Evolutionary conservation across 2,797 vertebrate genomes (phyloP).

Genomic region (Cynodonichthys magdalenae): DNA sequence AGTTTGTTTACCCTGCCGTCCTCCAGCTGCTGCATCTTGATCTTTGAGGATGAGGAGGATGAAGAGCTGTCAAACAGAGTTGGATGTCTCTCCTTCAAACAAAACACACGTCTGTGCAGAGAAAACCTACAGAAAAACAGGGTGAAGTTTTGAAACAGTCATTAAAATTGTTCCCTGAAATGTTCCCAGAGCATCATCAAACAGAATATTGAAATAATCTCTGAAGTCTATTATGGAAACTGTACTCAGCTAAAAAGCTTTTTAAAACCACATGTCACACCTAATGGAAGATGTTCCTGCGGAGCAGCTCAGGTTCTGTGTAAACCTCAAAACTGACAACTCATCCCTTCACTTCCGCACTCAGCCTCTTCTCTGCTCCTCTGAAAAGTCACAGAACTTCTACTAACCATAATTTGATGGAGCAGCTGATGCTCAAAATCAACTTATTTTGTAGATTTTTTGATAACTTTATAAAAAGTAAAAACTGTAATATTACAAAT

Average conservation of each 20-base stretch:
- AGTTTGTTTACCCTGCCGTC: constrained; percentile 70
- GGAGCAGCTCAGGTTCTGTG: constrained; percentile 8
- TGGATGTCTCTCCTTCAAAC: background rate
- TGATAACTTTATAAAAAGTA: no score
- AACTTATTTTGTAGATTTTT: no score
- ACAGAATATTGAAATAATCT: background rate
- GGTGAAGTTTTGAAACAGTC: background rate
- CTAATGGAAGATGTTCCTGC: constrained; percentile 4
- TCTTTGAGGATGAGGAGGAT: constrained; percentile 35
- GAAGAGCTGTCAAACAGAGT: background rate
- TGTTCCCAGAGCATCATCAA: background rate
- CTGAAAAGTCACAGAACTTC: background rate
- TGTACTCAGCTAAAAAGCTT: background rate
- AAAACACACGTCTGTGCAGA: constrained; percentile 11
- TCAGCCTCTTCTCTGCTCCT: constrained; percentile 24
- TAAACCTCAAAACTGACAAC: constrained; percentile 18
- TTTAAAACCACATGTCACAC: constrained; percentile 5
- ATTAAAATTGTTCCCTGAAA: background rate
- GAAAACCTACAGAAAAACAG: constrained; percentile 43
- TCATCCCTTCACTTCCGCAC: constrained; percentile 45
- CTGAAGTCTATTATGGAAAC: background rate
- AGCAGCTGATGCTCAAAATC: background rate
- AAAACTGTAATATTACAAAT: no score
- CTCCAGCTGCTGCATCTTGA: constrained; percentile 77
- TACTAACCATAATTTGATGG: no score